Evolutionary conservation across 2,113 vertebrate genomes (phyloP), one percentile per base, ranked within the genome.

Genomic region (Cygnus atratus): DNA sequence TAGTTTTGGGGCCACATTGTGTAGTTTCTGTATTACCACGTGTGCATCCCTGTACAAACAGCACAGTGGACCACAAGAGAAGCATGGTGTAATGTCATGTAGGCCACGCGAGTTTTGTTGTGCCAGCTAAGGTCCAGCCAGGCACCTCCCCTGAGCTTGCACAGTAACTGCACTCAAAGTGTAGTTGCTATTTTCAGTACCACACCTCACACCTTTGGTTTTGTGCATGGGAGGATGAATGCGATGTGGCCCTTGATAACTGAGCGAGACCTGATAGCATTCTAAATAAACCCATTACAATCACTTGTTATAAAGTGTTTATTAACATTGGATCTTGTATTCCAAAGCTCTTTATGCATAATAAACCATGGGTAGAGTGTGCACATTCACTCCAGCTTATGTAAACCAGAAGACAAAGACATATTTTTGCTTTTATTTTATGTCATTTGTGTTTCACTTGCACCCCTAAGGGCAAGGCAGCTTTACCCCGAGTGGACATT

Each of bases 31-130:
- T 5, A 18, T 31, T 16, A 1, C 43, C 43, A 3, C 5, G 22
- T 3, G 54, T 8, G 46, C 50, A 62, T 73, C 22, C 14, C 12
- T 33, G 4, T n/a, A 35, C 9, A 5, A 15, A 37, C 71, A 8
- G 1, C 0, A 0, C 0, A 37, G 16, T 1, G 43, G 26, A 18
- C 35, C 52, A 5, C 58, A 3, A 39, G 26, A 78, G 73, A 21
- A 62, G 66, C 35, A 0, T 1, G 6, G 50, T 8, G n/a, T 57
- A 17, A 3, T 1, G 0, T 0, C 0, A 7, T 12, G 55, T 13
- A 4, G 76, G 44, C 55, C 0, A 0, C 67, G 4, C 0, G 43
- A 5, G 25, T 7, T 43, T 21, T 7, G 1, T 24, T 28, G 43
- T 66, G 25, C 46, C 85, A 54, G 41, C 70, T 21, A 33, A 37